Evolutionary conservation across 2,113 vertebrate genomes (phyloP).

Genomic region (Reinhardtius hippoglossoides): DNA sequence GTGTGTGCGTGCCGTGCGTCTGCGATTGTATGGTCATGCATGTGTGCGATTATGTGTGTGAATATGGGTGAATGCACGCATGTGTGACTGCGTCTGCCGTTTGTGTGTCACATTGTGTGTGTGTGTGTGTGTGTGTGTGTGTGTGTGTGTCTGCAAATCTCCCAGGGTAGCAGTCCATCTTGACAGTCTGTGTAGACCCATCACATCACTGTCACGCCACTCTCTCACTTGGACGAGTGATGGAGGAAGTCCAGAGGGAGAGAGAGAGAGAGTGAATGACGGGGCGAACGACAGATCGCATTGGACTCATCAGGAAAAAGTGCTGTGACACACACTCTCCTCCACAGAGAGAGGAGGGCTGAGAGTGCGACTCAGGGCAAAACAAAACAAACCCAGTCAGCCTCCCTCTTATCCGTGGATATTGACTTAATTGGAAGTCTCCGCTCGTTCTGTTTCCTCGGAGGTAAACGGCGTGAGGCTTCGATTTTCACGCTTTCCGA

Average conservation of each 20-base stretch:
- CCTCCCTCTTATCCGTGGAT: slow-evolving; percentile 40
- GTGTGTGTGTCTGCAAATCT: slow-evolving; percentile 54
- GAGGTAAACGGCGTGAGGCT: slow-evolving; percentile 49
- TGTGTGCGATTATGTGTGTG: slow-evolving; percentile 65
- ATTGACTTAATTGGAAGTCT: slow-evolving; percentile 58
- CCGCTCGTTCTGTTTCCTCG: slow-evolving; percentile 40
- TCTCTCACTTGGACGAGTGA: slow-evolving; percentile 68
- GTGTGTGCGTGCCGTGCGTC: slow-evolving; percentile 50
- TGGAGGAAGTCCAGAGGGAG: slow-evolving; percentile 69
- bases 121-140: slow-evolving; percentile 35
- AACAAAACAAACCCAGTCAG: slow-evolving; percentile 48
- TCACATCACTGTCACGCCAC: slow-evolving; percentile 78
- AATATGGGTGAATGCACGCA: slow-evolving; percentile 64
- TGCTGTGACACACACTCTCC: slow-evolving; percentile 66
- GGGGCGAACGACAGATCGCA: slow-evolving; percentile 65
- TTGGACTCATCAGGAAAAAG: slow-evolving; percentile 68
- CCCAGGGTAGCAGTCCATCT: slow-evolving; percentile 71
- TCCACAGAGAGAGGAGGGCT: slow-evolving; percentile 14
- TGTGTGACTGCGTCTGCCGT: slow-evolving; percentile 46
- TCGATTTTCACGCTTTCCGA: slow-evolving; percentile 11
- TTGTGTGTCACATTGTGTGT: slow-evolving; percentile 42
- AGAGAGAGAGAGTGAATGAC: slow-evolving; percentile 53
- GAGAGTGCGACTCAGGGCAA: slow-evolving; percentile 30
- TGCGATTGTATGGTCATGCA: slow-evolving; percentile 67
- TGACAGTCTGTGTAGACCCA: slow-evolving; percentile 78